Evolutionary conservation across 2,888 invertebrate genomes (phyloP).

Genomic region (Thecocarcelia acutangulata): DNA sequence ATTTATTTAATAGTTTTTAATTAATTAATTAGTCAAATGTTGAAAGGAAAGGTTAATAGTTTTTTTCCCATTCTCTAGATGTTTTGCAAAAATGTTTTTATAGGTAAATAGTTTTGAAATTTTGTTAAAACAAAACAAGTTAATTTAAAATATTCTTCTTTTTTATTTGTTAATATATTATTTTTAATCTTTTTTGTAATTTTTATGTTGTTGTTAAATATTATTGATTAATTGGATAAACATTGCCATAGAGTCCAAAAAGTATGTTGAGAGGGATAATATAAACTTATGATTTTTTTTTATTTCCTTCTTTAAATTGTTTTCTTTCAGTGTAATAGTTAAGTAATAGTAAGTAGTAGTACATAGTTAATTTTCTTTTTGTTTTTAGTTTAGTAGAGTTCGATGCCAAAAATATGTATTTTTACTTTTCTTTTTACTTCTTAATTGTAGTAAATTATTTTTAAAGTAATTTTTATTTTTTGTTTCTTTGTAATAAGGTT

Average conservation of each 20-base stretch:
- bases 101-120: too few species aligned
- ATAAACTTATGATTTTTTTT: conserved; percentile 46
- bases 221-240: conserved; percentile 72
- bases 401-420: conserved; percentile 66
- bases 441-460: conserved; percentile 22
- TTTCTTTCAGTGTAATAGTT: conserved; percentile 46
- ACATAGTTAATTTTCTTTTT: conserved; percentile 42
- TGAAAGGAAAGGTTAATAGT: too few species aligned
- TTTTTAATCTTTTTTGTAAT: conserved; percentile 12
- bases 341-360: conserved; percentile 52
- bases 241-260: conserved; percentile 73
- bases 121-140: too few species aligned
- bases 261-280: conserved; percentile 46
- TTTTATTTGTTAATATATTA: not conserved
- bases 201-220: conserved; percentile 42
- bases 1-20: too few species aligned
- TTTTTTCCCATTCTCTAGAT: too few species aligned
- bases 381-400: conserved; percentile 51
- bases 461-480: conserved; percentile 4
- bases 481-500: not conserved
- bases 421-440: conserved; percentile 22
- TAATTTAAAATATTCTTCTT: not conserved
- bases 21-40: too few species aligned
- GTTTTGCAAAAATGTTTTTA: too few species aligned
- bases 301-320: conserved; percentile 11